A percentile compares a stretch with the other conserved stretches of the same genome.
Evolutionary conservation across 2,797 vertebrate species (phyloP).

Genomic region (Cirrhinus molitorella): DNA sequence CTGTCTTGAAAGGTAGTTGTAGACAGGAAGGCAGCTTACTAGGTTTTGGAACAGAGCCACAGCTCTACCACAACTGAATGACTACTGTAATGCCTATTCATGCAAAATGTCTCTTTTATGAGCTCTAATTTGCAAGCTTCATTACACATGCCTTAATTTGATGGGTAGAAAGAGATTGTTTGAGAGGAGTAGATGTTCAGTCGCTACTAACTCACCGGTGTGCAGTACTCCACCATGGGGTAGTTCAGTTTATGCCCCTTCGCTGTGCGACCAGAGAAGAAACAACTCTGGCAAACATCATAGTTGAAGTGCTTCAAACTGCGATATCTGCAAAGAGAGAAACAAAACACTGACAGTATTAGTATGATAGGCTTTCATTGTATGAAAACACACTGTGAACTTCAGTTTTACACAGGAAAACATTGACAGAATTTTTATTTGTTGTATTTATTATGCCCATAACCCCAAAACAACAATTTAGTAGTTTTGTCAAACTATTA

Average conservation of each 20-base stretch:
- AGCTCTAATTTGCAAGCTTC: neutral
- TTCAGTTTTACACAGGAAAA: neutral
- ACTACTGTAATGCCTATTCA: neutral
- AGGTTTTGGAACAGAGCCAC: neutral
- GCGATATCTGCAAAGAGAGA: slow-evolving; percentile 84
- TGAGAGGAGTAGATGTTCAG: neutral
- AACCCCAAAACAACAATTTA: neutral
- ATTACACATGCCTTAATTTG: neutral
- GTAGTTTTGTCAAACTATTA: neutral
- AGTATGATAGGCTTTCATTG: neutral
- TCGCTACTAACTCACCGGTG: slow-evolving; percentile 85
- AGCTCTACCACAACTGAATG: neutral
- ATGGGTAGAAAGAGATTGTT: neutral
- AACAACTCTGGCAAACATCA: slow-evolving; percentile 98
- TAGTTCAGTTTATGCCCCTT: slow-evolving; percentile 98
- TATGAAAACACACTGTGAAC: too few relatives aligned
- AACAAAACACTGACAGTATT: neutral
- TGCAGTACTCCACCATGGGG: slow-evolving; percentile 99
- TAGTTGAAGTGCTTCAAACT: slow-evolving; percentile 99
- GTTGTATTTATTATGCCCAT: neutral
- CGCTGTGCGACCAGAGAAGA: slow-evolving; percentile 96
- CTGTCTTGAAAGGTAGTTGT: neutral
- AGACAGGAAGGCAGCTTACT: neutral
- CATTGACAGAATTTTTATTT: neutral
- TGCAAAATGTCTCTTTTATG: slow-evolving; percentile 1